Evolutionary conservation across 2,888 invertebrate genomes (phyloP).

Genomic region (Spodoptera picta): DNA sequence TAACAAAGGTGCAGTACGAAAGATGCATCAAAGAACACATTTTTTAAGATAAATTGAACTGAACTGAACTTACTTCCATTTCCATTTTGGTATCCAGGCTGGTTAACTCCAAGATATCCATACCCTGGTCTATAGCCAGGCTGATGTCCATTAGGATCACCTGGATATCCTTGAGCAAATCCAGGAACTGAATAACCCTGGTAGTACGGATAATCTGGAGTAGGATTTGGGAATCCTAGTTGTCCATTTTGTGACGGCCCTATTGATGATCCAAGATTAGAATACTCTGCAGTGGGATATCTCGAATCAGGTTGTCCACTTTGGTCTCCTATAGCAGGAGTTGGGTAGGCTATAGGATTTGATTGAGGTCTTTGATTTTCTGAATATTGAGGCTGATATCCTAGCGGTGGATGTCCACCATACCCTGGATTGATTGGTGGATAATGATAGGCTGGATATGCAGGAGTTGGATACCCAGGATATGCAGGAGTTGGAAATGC

Average conservation of each 20-base stretch:
- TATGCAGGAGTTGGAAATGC: conserved; percentile 1
- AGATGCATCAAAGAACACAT: not conserved
- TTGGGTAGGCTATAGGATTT: conserved; percentile 9
- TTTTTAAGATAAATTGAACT: not conserved
- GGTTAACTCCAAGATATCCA: conserved; percentile 39
- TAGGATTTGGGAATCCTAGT: not conserved
- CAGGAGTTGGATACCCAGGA: conserved; percentile 10
- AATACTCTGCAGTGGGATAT: conserved; percentile 13
- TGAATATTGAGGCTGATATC: conserved; percentile 3
- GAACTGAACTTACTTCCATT: conserved; percentile 23
- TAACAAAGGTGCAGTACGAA: too few relatives aligned
- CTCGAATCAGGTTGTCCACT: conserved; percentile 13
- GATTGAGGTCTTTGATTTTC: conserved; percentile 10
- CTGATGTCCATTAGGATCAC: conserved; percentile 13
- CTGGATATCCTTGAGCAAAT: conserved; percentile 12
- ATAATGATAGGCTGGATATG: conserved; percentile 12
- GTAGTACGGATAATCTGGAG: conserved; percentile 15
- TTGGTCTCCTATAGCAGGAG: not conserved
- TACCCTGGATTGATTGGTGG: conserved; percentile 17
- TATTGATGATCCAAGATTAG: not conserved
- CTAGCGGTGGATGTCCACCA: conserved; percentile 12
- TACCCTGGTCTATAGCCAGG: conserved; percentile 14
- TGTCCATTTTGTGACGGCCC: conserved; percentile 4
- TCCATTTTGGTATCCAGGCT: conserved; percentile 27
- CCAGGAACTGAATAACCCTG: conserved; percentile 24